These are phyloP conservation scores for Rhingia campestris DNA, from an alignment of 2,888 invertebrate species.

Conservation along the genomic window DNA sequence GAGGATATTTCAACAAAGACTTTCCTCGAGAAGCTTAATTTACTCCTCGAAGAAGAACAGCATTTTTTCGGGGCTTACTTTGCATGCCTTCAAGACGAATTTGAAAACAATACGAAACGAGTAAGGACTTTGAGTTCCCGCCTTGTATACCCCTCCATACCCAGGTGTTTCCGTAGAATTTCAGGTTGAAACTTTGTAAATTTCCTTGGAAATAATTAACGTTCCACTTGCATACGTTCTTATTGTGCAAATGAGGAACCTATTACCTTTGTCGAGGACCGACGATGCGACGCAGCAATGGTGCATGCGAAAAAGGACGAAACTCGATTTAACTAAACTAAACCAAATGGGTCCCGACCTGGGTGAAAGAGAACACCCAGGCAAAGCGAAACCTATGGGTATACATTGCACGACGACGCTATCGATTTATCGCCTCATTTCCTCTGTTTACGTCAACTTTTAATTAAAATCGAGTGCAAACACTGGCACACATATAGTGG, in stretches of 20 bases:
- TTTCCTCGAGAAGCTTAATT: slow-evolving; percentile 16
- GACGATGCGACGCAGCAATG: background rate
- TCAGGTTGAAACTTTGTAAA: slow-evolving; percentile 72
- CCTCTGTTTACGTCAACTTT: slow-evolving; percentile 74
- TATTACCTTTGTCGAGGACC: background rate
- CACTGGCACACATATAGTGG: background rate
- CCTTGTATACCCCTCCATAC: slow-evolving; percentile 6
- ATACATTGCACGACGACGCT: slow-evolving; percentile 68
- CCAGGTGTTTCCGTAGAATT: slow-evolving; percentile 57
- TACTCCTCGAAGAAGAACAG: background rate
- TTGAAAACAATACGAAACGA: slow-evolving; percentile 16
- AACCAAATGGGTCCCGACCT: background rate
- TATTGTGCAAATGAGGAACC: slow-evolving; percentile 32
- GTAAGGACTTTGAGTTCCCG: background rate
- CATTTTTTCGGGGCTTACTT: slow-evolving; percentile 7
- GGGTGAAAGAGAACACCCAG: slow-evolving; percentile 36
- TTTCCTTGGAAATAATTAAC: slow-evolving; percentile 71
- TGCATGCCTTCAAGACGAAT: slow-evolving; percentile 9
- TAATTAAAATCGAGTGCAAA: slow-evolving; percentile 71
- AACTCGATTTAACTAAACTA: background rate
- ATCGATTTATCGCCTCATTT: slow-evolving; percentile 75
- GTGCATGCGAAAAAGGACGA: slow-evolving; percentile 27
- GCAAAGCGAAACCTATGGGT: slow-evolving; percentile 29
- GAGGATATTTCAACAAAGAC: slow-evolving; percentile 11
- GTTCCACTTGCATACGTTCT: slow-evolving; percentile 32